Evolutionary conservation across 2,797 vertebrate genomes (phyloP), one percentile per base, ranked within the genome.

Genomic region (Okamejei kenojei): DNA sequence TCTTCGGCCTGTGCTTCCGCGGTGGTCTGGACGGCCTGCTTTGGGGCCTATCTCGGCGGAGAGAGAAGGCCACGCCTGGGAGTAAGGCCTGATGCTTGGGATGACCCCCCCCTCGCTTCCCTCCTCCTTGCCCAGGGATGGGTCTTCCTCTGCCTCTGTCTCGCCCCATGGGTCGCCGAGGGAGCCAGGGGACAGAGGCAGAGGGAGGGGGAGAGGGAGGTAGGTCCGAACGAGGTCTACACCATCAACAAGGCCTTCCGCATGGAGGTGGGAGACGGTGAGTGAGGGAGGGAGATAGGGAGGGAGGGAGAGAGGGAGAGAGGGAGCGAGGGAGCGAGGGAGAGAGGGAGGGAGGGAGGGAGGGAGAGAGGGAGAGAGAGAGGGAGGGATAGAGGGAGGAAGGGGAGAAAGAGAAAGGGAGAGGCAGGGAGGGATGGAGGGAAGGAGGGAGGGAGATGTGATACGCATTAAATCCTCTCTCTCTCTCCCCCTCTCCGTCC

Each of bases 181-280:
- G 45, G 45, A 45, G 45, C 45, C 1, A 3, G 45, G 45, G 45
- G 80, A 68, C 93, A 58, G 65, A 84, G 80, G 29, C 91, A 54
- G 38, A 93, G 93, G 61, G 93, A 93, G 45, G 79, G 63, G 17
- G 93, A 94, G 21, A 90, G 90, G 84, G 79, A 93, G 58, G 93
- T 94, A 35, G 80, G 35, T 26, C 32, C 94, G 35, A 81, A 91
- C 5, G 82, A 91, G 79, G 88, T 93, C 19, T n/a, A 93, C 29
- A 79, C 93, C 7, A 93, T 94, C 38, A 94, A 94, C 84, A 93
- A 91, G 32, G 94, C 94, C 65, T 94, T 94, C 92, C 81, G 93
- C 29, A 86, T 93, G 93, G 94, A 45, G 45, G 45, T 45, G 2
- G 45, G 2, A 45, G 45, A 45, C 4, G 45, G 45, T 45, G 45